Percentiles rank a stretch among this genome's conserved stretches.
Evolutionary conservation across 2,797 vertebrate genomes (phyloP).

Genomic region (Amblyraja radiata): DNA sequence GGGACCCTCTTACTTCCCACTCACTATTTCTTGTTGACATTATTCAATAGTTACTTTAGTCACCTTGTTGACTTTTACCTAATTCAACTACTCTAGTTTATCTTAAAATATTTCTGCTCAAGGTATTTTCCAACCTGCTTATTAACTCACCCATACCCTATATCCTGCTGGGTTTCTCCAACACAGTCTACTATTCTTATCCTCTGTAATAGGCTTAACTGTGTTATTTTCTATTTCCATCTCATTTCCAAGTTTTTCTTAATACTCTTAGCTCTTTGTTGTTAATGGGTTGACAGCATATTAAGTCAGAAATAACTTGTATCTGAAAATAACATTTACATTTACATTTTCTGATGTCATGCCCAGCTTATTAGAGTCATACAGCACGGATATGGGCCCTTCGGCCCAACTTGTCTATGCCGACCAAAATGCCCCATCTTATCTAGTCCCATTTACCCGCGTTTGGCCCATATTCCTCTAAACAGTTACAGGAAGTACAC

Average conservation of each 20-base stretch:
- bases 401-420: too few species aligned
- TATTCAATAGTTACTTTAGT: not conserved
- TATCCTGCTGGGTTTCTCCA: not conserved
- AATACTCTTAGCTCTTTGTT: not conserved
- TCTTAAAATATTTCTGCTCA: not conserved
- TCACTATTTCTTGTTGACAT: not conserved
- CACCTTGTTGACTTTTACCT: not conserved
- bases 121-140: not conserved
- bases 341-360: too few species aligned
- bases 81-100: not conserved
- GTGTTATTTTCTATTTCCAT: not conserved
- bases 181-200: slow-evolving; percentile 10
- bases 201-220: not conserved
- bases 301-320: not conserved
- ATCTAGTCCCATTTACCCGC: too few species aligned
- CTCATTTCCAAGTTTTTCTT: not conserved
- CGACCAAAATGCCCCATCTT: too few species aligned
- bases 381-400: too few species aligned
- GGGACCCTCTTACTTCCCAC: too few species aligned
- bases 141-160: not conserved
- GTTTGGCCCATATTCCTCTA: too few species aligned
- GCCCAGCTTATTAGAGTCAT: too few species aligned
- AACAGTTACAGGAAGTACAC: not conserved
- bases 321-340: not conserved
- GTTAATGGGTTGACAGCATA: not conserved